Evolutionary conservation across 1,140 invertebrate genomes (phyloP).

Genomic region (Copidosoma floridanum): DNA sequence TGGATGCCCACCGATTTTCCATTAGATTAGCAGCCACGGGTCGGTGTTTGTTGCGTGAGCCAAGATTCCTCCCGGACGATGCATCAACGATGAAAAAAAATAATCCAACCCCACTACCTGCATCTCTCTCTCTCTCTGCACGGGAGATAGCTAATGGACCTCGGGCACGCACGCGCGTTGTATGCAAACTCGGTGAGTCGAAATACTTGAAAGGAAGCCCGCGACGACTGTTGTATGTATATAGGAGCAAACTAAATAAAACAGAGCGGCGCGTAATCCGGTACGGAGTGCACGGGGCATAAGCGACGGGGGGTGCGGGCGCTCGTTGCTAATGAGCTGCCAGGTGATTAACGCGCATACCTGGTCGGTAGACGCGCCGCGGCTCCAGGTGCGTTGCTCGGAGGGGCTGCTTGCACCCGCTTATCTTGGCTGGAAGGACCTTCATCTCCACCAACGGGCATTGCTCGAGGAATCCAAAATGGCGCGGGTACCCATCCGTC

Average conservation of each 20-base stretch:
- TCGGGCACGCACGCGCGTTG: neutral
- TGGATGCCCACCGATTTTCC: too few species aligned
- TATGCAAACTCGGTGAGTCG: neutral
- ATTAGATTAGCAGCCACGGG: too few species aligned
- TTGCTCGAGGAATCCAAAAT: conserved; percentile 51
- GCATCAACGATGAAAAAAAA: too few species aligned
- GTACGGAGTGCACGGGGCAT: conserved; percentile 50
- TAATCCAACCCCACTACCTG: too few species aligned
- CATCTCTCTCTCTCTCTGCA: too few species aligned
- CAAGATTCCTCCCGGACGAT: too few species aligned
- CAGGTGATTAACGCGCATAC: conserved; percentile 46
- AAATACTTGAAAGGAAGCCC: conserved; percentile 1
- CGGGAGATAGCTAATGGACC: conserved; percentile 4
- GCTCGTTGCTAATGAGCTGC: conserved; percentile 47
- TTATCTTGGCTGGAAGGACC: conserved; percentile 44
- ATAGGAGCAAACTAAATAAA: neutral
- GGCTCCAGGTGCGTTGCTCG: conserved; percentile 34
- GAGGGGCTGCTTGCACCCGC: conserved; percentile 2
- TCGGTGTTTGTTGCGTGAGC: too few species aligned
- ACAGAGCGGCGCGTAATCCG: conserved; percentile 47
- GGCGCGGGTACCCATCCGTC: conserved; percentile 50
- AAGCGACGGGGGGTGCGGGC: too few species aligned
- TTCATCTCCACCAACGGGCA: conserved; percentile 54
- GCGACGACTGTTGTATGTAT: neutral
- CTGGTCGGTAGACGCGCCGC: conserved; percentile 34